Evolutionary conservation across 2,888 invertebrate species (phyloP), one percentile per base, ranked within the genome.

Genomic region (Patella caerulea): DNA sequence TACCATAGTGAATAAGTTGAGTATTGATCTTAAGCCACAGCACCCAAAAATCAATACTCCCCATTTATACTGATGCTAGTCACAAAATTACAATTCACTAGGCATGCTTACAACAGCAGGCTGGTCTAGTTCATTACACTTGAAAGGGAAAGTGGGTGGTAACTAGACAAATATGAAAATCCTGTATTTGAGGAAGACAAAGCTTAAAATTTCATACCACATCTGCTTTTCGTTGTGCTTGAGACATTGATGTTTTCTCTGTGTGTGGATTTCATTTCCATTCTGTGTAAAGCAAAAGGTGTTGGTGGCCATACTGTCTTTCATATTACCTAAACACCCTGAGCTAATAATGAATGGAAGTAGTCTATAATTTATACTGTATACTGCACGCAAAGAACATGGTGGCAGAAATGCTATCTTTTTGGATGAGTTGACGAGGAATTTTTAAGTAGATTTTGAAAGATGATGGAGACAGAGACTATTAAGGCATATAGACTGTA

Each of bases 401-500:
- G 65, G 65, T 65, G 65, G 65, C 65, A 19, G 65, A 65, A 12
- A 24, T 19, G 19, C 65, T 65, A 24, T 65, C 24, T 24, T 65
- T 65, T 65, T 65, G 65, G 19, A 19, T 24, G 24, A 65, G 24
- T 65, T 65, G 19, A 24, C 24, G 65, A 65, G 45, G 45, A 45
- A 45, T 45, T 45, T 45, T 45, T 45, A 45, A 45, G 45, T 65
- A 65, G 24, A 65, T 65, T 65, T 19, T 65, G 65, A 65, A 65
- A 65, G 24, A 85, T 84, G 75, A 87, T 88, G 85, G 87, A 87
- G 80, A 86, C 88, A 55, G 86, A 88, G 77, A 88, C 88, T n/a
- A 86, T 86, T 56, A 88, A 87, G 78, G 83, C 87, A 59, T 88
- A 87, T 79, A 84, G 87, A 84, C 85, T 88, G 88, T 88, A 84